Evolutionary conservation across 2,888 invertebrate genomes (phyloP), one percentile per base, ranked within the genome.

Genomic region (Apantesis nais): DNA sequence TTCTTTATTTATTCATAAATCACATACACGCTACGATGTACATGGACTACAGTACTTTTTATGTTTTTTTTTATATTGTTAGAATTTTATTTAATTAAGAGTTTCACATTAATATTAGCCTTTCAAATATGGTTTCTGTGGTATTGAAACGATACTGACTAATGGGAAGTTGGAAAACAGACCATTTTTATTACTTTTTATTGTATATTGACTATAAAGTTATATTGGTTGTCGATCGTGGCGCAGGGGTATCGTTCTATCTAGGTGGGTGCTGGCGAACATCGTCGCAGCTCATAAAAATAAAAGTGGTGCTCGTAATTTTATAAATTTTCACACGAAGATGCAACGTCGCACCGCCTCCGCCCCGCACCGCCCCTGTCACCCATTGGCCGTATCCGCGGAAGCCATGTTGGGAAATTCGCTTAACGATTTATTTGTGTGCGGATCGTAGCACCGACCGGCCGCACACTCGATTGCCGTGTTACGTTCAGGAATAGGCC

Each of bases 331-430:
- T 89, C 89, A 87, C 88, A 86, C 87, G 87, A 90, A 89, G 89
- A 89, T 89, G 86, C 88, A 88, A 82, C 86, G 74, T 76, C 79
- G 73, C 73, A 76, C 76, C 81, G 78, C 83, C 85, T 85, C 83
- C 84, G 83, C 78, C 88, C 84, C 81, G 77, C 87, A 79, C 85
- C 85, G 83, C 84, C 86, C 85, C 84, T 79, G 76, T 88, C 84
- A 84, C 86, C 88, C 85, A 86, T 88, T 86, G 89, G 86, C 87
- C 86, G 82, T 83, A 83, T 84, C 84, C 87, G 86, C 85, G 91
- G 92, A 89, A 90, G 93, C 93, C 92, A 92, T 93, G 90, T 92
- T 93, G 91, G 92, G 88, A 92, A 93, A 92, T 89, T 91, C 89
- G 87, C 89, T 89, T 89, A 89, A 90, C 91, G 90, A 92, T 92